Evolutionary conservation across 2,113 vertebrate species (phyloP).

Genomic region (Osmerus eperlanus): DNA sequence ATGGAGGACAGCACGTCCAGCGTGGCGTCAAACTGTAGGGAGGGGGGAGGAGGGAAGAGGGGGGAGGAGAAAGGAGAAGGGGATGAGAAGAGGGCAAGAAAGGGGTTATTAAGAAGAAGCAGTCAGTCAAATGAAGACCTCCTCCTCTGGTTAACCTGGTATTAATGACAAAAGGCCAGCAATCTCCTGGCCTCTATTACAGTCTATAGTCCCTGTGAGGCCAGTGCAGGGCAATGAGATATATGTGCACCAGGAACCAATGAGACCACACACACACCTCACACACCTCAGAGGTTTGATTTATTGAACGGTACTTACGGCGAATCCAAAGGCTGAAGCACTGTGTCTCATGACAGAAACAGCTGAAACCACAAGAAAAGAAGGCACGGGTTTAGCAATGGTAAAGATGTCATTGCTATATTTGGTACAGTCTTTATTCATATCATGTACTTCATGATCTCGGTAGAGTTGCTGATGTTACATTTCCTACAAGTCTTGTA

Average conservation of each 20-base stretch:
- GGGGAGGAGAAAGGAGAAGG: neutral
- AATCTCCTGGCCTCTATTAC: neutral
- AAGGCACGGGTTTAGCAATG: neutral
- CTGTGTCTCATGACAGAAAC: constrained; percentile 96
- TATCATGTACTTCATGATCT: neutral
- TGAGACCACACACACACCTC: neutral
- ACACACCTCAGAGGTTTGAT: neutral
- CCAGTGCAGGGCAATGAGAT: neutral
- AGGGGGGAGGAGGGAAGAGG: neutral
- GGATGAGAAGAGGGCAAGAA: neutral
- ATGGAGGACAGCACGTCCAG: constrained; percentile 92
- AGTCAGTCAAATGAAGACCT: neutral
- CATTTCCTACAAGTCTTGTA: no score
- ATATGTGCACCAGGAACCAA: neutral
- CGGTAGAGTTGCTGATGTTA: no score
- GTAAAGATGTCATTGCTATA: neutral
- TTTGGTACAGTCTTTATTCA: no score
- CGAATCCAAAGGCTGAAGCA: constrained; percentile 95
- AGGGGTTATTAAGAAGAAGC: neutral
- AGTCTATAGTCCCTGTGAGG: neutral
- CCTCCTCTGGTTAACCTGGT: neutral
- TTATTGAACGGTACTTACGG: constrained; percentile 80
- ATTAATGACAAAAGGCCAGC: neutral
- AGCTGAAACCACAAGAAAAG: constrained; percentile 72
- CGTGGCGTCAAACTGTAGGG: constrained; percentile 87